Evolutionary conservation across 2,888 invertebrate genomes (phyloP), one percentile per base, ranked within the genome.

Genomic region (Dyspetes luteomarginatus): DNA sequence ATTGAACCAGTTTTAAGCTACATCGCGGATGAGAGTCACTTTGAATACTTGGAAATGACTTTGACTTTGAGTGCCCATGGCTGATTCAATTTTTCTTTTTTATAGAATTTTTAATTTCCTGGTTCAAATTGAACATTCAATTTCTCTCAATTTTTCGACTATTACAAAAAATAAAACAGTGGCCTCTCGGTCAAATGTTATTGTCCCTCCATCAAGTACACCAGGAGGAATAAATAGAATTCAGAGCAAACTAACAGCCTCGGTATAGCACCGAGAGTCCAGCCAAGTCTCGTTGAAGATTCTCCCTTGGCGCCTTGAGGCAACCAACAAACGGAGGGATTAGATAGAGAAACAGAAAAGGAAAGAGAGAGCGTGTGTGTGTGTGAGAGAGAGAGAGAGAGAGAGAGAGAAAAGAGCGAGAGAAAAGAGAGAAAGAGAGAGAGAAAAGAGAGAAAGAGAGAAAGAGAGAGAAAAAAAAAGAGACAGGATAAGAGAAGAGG

Each of bases 221-320:
- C 15, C 52, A 52, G 9, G 36, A n/a, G 22, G 36, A 36, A 36
- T 9, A 2, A 36, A 36, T 36, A 48, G 17, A 48, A 48, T 5
- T 48, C 4, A 2, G 48, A 52, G 41, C 12, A 36, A 73, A 68
- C 36, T 55, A 50, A 3, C 24, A 68, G 48, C 36, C 52, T 45
- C 62, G 64, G 69, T 75, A 71, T 50, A 30, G 77, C 64, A 58
- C 77, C 12, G 24, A 52, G 52, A 17, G 69, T 69, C 55, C 56
- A 60, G 43, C 17, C 19, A 52, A 52, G 41, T 72, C 72, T 36
- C 36, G 36, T 36, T 36, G 48, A 15, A n/a, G 36, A 15, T 17
- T 48, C 48, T 48, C 48, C 48, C 17, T 17, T 58, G 48, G 60
- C 50, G 60, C 67, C 41, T 5, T n/a, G 50, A 58, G 19, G 68